phyloP scores from a whole-genome alignment of 1,140 invertebrate species.

The Psilanteris sp. region DNA sequence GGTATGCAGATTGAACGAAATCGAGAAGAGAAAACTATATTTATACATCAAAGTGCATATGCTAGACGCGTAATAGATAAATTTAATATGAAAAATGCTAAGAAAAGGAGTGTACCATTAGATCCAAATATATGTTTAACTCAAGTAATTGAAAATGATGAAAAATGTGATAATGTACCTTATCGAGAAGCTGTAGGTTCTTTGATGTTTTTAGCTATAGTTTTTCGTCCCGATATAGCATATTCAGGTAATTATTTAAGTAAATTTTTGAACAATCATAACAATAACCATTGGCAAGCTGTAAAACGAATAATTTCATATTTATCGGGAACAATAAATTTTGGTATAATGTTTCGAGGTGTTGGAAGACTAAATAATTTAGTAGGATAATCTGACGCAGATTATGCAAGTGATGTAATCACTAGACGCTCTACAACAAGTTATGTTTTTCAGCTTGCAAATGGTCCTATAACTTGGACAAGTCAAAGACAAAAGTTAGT shows the following conservation, averaged over 20 bases:
- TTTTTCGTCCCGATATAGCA: conserved; percentile 4
- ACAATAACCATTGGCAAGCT: conserved; percentile 68
- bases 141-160: too few relatives aligned
- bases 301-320: conserved; percentile 74
- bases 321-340: conserved; percentile 69
- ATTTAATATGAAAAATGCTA: not conserved
- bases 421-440: conserved; percentile 50
- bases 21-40: not conserved
- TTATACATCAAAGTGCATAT: not conserved
- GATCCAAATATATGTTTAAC: too few relatives aligned
- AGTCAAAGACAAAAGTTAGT: conserved; percentile 23
- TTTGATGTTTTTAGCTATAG: not conserved
- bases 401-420: conserved; percentile 44
- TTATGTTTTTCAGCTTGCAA: conserved; percentile 2
- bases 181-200: not conserved
- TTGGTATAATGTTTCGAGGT: conserved; percentile 46
- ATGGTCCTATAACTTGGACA: conserved; percentile 61
- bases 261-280: conserved; percentile 13
- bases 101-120: too few relatives aligned
- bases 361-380: not conserved
- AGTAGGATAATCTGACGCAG: conserved; percentile 44
- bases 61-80: not conserved
- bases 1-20: conserved; percentile 5
- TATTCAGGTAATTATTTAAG: conserved; percentile 6
- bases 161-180: not conserved